phyloP scores from a whole-genome alignment of 2,888 invertebrate species.

The Aquatica leii region DNA sequence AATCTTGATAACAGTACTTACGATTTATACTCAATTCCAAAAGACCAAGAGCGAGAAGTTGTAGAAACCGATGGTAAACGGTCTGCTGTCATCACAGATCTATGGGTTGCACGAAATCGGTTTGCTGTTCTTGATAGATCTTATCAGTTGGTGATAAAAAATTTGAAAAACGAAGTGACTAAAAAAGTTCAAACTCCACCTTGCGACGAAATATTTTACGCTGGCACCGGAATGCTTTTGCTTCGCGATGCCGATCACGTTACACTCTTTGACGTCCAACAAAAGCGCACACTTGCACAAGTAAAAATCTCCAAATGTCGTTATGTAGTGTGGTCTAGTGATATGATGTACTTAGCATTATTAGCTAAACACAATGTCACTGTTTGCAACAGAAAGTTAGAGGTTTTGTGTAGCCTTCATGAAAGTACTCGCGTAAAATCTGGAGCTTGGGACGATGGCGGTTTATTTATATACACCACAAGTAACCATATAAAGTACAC shows the following conservation, averaged over 20 bases:
- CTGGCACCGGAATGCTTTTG: constrained; percentile 96
- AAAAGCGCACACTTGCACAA: constrained; percentile 74
- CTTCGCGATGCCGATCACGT: constrained; percentile 90
- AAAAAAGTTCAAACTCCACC: constrained; percentile 89
- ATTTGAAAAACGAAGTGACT: constrained; percentile 96
- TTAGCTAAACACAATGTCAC: constrained; percentile 94
- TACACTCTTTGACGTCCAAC: constrained; percentile 96
- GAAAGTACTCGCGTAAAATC: constrained; percentile 97
- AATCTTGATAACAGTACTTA: constrained; percentile 91
- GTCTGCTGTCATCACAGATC: constrained; percentile 88
- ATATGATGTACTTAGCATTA: constrained; percentile 94
- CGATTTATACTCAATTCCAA: constrained; percentile 91
- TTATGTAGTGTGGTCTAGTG: constrained; percentile 95
- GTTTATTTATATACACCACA: constrained; percentile 98
- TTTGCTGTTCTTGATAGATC: constrained; percentile 96
- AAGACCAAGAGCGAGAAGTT: constrained; percentile 66
- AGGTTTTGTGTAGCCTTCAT: constrained; percentile 90
- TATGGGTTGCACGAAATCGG: constrained; percentile 97
- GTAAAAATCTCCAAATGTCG: constrained; percentile 89
- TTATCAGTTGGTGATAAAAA: constrained; percentile 92
- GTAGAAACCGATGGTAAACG: constrained; percentile 78
- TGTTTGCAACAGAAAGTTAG: constrained; percentile 89
- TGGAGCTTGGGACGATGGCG: constrained; percentile 97
- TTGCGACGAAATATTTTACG: constrained; percentile 99
- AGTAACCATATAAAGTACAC: constrained; percentile 99